Base-by-base conservation (phyloP, 2,113 vertebrate species). In the Malurus elegans region DNA sequence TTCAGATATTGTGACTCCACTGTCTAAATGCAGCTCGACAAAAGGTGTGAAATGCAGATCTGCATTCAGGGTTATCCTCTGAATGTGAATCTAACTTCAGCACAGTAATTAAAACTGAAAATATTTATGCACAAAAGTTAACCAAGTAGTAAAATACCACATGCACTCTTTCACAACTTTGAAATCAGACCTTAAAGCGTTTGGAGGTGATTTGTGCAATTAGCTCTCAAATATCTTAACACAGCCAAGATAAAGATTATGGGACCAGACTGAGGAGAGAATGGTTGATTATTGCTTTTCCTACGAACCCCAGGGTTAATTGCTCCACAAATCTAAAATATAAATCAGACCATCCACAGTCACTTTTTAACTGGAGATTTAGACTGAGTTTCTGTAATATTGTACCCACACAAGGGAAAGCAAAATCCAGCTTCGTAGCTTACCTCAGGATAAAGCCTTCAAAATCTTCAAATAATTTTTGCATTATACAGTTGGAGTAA, bases 391-490 rank as follows among this genome's bases (percentile, higher is more conserved):
- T 82, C 45, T 83, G 18, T 66, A 53, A 83, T 71, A 89, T 2
- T 19, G 8, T 47, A 54, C 7, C 42, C 23, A 62, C 24, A 38
- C 4, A 78, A 67, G 6, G 21, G 18, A 71, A 86, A 90, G 40
- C 15, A 78, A 88, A 91, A 88, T 44, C 48, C 48, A 42, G 25
- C 79, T 82, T 85, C 36, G 36, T 12, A 32, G 28, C 26, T 83
- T 80, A 57, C 42, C 47, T 74, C 29, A 66, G 24, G 20, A 86
- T 70, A 90, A 95, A 91, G 34, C 58, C 23, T 18, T 32, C 6
- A 83, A 95, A 93, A 94, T 51, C 62, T 78, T 91, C 61, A 91
- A 85, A 82, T 93, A 71, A 75, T 78, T 90, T 89, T 91, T 86
- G 82, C n/a, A 64, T 88, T 91, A 91, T 21, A 28, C 21, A 45